Conservation (phyloP, 2,888 invertebrate species). For the Ophion obscuratus region DNA sequence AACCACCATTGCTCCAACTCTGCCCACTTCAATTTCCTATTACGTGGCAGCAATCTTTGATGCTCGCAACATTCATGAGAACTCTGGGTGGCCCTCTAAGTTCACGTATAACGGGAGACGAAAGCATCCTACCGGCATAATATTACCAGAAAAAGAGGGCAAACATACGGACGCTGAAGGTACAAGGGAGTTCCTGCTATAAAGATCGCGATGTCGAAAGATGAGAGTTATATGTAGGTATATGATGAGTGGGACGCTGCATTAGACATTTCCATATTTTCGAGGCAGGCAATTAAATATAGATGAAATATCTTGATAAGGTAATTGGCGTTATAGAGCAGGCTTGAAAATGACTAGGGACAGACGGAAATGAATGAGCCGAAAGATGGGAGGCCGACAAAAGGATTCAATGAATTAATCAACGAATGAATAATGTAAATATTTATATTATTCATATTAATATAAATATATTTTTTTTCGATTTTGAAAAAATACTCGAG, state of each 20-base stretch:
- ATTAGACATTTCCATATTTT: not conserved
- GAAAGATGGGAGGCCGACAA: too few relatives aligned
- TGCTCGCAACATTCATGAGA: slow-evolving; percentile 41
- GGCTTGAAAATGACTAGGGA: not conserved
- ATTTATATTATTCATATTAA: too few relatives aligned
- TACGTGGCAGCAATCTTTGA: slow-evolving; percentile 28
- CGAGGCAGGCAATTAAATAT: not conserved
- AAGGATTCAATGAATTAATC: too few relatives aligned
- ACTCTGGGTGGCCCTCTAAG: not conserved
- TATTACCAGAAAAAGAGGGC: not conserved
- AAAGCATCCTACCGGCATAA: slow-evolving; percentile 20
- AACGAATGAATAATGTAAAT: too few relatives aligned
- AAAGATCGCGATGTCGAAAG: too few relatives aligned
- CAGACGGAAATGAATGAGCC: too few relatives aligned
- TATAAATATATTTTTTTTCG: too few relatives aligned
- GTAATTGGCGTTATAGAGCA: not conserved
- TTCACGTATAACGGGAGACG: not conserved
- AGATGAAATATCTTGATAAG: not conserved
- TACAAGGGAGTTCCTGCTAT: too few relatives aligned
- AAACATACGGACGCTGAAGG: not conserved
- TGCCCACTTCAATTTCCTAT: slow-evolving; percentile 34
- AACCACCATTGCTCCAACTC: slow-evolving; percentile 43
- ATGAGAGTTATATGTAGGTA: too few relatives aligned
- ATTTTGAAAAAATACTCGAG: not conserved
- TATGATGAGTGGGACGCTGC: too few relatives aligned